A percentile compares a stretch with the other conserved stretches of the same genome.
Conservation (phyloP, 2,797 vertebrate species). For the Micrastur ruficollis region DNA sequence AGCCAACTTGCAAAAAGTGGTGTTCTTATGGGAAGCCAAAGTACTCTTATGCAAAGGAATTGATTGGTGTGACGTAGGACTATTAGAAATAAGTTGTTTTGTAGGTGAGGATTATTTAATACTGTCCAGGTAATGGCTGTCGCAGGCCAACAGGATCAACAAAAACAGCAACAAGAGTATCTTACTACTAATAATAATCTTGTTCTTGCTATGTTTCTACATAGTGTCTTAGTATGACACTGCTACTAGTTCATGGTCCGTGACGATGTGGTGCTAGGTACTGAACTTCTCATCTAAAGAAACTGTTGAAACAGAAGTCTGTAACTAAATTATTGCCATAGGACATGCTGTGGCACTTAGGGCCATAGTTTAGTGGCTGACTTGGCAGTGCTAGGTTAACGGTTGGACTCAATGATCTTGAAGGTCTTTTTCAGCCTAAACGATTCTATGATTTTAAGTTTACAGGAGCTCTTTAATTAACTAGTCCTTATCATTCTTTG, state of each 20-base stretch:
- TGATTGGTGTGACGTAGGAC: background rate
- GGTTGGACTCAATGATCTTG: too few species aligned
- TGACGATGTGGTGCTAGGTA: background rate
- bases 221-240: background rate
- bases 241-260: background rate
- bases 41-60: background rate
- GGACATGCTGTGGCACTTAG: background rate
- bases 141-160: background rate
- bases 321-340: background rate
- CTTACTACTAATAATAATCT: background rate
- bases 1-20: background rate
- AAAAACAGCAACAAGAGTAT: background rate
- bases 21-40: background rate
- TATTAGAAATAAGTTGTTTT: background rate
- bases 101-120: background rate
- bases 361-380: too few species aligned
- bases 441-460: background rate
- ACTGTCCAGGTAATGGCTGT: background rate
- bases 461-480: background rate
- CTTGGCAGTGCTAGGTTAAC: too few species aligned
- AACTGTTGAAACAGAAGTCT: background rate
- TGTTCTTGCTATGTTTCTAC: background rate
- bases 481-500: background rate
- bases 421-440: too few species aligned
- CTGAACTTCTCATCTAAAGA: background rate